These are phyloP conservation scores for Epinotia brunnichana DNA, from an alignment of 2,888 invertebrate genomes.

Conservation along the genomic window DNA sequence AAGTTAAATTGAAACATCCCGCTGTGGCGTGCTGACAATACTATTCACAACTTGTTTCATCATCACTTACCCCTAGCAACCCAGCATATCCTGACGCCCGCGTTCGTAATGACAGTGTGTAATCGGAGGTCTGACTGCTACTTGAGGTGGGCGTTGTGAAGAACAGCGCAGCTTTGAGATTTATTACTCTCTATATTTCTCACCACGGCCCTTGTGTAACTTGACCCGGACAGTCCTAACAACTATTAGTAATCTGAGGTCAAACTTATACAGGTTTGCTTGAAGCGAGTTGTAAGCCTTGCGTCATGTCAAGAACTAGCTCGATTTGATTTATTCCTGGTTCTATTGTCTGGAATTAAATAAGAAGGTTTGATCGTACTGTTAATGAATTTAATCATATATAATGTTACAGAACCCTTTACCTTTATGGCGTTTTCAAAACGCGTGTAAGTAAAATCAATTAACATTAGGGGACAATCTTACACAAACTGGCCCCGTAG, in stretches of 20 bases:
- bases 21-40: conserved; percentile 25
- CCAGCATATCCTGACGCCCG: background rate
- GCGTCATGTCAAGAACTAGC: background rate
- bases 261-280: background rate
- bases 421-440: no score
- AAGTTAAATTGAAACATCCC: conserved; percentile 73
- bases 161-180: background rate
- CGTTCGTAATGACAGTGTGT: background rate
- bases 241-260: background rate
- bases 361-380: background rate
- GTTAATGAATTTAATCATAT: background rate
- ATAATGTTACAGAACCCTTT: no score
- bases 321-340: background rate
- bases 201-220: background rate
- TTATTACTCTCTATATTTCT: background rate
- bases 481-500: no score
- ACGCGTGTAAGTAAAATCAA: no score
- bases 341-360: background rate
- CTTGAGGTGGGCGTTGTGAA: background rate
- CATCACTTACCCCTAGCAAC: background rate
- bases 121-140: background rate
- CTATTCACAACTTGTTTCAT: background rate
- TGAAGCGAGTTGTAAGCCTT: background rate
- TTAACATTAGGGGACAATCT: no score
- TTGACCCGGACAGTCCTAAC: background rate